These are phyloP conservation scores for Leptopterna dolabrata DNA, from an alignment of 2,888 invertebrate genomes.

Conservation along the genomic window DNA sequence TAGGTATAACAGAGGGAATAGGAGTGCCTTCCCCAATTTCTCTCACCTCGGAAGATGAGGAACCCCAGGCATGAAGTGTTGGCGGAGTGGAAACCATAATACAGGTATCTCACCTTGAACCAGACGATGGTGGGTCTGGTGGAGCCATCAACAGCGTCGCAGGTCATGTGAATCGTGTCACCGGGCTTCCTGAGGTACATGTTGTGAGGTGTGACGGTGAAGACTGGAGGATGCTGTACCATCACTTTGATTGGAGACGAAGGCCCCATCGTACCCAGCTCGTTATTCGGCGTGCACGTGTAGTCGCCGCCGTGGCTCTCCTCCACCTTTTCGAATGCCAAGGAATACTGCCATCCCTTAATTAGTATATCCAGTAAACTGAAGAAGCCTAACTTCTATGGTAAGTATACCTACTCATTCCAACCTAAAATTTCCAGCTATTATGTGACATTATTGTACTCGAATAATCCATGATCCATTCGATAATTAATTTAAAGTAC, in stretches of 20 bases:
- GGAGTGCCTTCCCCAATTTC: not conserved
- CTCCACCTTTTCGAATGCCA: constrained; percentile 71
- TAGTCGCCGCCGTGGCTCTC: constrained; percentile 88
- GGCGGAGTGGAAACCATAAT: constrained; percentile 29
- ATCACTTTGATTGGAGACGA: constrained; percentile 86
- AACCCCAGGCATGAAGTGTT: constrained; percentile 24
- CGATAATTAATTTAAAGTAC: too few species aligned
- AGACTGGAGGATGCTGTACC: constrained; percentile 86
- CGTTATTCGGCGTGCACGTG: constrained; percentile 92
- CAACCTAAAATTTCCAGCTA: too few species aligned
- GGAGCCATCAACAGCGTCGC: constrained; percentile 80
- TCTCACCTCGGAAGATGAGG: constrained; percentile 24
- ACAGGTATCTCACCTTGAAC: constrained; percentile 71
- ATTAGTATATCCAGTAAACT: not conserved
- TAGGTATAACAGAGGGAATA: not conserved
- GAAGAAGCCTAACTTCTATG: too few species aligned
- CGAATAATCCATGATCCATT: too few species aligned
- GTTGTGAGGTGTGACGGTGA: constrained; percentile 82
- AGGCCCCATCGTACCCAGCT: constrained; percentile 85
- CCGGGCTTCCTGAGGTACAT: constrained; percentile 86
- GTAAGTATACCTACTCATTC: too few species aligned
- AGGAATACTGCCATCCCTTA: constrained; percentile 23
- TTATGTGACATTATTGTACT: too few species aligned
- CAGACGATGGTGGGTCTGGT: constrained; percentile 75
- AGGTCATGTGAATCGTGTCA: constrained; percentile 83